Evolutionary conservation across 2,888 invertebrate genomes (phyloP).

Genomic region (Magallana nippona): DNA sequence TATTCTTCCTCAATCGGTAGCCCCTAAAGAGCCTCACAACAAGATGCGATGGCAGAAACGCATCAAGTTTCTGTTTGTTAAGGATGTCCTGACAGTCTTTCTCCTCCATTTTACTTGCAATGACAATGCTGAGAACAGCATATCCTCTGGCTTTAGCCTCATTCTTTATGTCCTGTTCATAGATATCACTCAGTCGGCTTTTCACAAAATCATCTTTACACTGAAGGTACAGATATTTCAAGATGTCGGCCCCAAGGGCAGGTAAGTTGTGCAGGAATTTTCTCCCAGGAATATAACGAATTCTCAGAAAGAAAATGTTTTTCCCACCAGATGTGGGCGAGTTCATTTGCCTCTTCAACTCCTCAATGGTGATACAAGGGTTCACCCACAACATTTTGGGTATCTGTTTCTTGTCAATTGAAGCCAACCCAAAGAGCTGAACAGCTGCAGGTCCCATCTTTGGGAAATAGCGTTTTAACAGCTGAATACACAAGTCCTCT

Average conservation of each 20-base stretch:
- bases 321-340: slow-evolving; percentile 4
- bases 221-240: slow-evolving; percentile 44
- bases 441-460: slow-evolving; percentile 49
- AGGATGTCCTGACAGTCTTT: slow-evolving; percentile 32
- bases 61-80: slow-evolving; percentile 23
- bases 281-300: slow-evolving; percentile 43
- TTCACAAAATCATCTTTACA: slow-evolving; percentile 43
- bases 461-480: slow-evolving; percentile 19
- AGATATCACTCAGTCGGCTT: slow-evolving; percentile 29
- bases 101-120: slow-evolving; percentile 18
- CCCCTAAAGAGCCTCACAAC: slow-evolving; percentile 37
- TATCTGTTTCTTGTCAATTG: slow-evolving; percentile 36
- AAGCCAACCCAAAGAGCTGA: slow-evolving; percentile 49
- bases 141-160: slow-evolving; percentile 44
- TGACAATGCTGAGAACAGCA: slow-evolving; percentile 44
- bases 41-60: slow-evolving; percentile 42
- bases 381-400: slow-evolving; percentile 46
- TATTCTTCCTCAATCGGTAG: slow-evolving; percentile 42
- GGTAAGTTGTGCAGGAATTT: slow-evolving; percentile 14
- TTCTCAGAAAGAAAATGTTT: slow-evolving; percentile 39
- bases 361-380: slow-evolving; percentile 37
- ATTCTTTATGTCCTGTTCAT: slow-evolving; percentile 23
- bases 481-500: slow-evolving; percentile 36
- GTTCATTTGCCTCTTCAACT: slow-evolving; percentile 7
- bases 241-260: slow-evolving; percentile 30